Evolutionary conservation across 2,113 vertebrate species (phyloP).

Genomic region (Onychostruthus taczanowskii): DNA sequence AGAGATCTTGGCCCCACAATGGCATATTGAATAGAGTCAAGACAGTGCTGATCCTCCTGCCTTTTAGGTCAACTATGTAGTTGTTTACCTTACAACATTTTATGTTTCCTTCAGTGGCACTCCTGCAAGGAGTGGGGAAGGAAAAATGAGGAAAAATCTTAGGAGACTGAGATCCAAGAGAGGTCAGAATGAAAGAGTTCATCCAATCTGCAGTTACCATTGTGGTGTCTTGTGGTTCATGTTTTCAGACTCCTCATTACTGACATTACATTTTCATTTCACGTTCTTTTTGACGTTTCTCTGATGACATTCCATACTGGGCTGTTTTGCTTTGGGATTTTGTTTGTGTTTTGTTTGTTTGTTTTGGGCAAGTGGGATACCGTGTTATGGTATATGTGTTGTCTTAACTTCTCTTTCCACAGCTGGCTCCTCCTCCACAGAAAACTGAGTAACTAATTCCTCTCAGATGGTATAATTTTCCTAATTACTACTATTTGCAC

Average conservation of each 20-base stretch:
- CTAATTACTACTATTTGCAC: neutral
- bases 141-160: neutral
- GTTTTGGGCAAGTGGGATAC: neutral
- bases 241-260: neutral
- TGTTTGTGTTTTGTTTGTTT: neutral
- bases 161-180: neutral
- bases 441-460: neutral
- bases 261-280: neutral
- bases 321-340: neutral
- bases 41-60: neutral
- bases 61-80: rapidly evolving
- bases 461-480: neutral
- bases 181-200: neutral
- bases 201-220: neutral
- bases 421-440: neutral
- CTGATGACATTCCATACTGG: neutral
- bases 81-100: neutral
- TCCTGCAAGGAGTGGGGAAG: neutral
- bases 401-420: neutral
- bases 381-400: neutral
- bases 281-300: neutral
- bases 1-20: neutral
- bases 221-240: neutral
- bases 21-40: neutral
- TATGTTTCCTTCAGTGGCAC: neutral